Conservation (phyloP, 2,113 vertebrate species). For the Ranitomeya imitator region DNA sequence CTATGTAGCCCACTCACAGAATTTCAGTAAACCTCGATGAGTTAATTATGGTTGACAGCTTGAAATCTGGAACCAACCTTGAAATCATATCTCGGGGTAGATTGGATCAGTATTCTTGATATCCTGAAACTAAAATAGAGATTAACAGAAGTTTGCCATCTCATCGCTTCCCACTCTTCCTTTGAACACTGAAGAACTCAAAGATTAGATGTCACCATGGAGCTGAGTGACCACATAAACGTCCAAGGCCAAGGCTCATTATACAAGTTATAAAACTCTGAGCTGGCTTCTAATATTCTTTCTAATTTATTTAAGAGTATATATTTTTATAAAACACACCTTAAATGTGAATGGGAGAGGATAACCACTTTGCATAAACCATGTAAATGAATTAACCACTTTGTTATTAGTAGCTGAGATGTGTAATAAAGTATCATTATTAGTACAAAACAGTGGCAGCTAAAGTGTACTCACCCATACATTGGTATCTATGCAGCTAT, state of each 20-base stretch:
- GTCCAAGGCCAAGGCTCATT: not conserved
- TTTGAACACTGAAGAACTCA: not conserved
- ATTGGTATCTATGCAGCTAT: no score
- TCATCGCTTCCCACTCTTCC: not conserved
- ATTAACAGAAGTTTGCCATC: not conserved
- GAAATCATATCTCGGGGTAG: not conserved
- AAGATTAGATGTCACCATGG: not conserved
- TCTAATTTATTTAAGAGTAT: not conserved
- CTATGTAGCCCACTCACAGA: not conserved
- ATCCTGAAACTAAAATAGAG: not conserved
- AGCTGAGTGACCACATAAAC: not conserved
- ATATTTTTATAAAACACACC: no score
- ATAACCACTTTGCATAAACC: no score
- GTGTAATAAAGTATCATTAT: no score
- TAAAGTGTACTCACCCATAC: no score
- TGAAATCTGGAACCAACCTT: not conserved
- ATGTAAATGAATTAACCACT: no score
- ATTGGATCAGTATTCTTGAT: not conserved
- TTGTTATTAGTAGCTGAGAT: no score
- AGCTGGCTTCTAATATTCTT: not conserved
- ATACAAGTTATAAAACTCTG: not conserved
- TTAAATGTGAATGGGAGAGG: no score
- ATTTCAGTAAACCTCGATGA: not conserved
- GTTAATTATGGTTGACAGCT: not conserved
- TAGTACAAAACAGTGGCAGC: no score